phyloP scores from a whole-genome alignment of 1,140 invertebrate species.

The Caenorhabditis inopinata region DNA sequence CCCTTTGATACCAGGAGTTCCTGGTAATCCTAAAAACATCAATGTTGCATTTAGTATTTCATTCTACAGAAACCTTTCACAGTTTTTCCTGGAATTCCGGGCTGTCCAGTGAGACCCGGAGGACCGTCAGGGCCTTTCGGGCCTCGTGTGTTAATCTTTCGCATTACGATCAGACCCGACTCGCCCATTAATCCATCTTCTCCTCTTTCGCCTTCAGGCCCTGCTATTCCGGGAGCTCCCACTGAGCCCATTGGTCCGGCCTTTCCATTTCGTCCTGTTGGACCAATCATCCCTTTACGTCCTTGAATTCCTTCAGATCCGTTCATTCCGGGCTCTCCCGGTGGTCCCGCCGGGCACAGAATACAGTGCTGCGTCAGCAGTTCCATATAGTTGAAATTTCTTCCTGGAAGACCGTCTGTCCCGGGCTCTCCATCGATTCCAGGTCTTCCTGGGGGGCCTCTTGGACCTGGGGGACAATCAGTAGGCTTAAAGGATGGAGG shows the following conservation, averaged over 20 bases:
- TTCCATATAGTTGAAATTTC: conserved; percentile 14
- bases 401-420: not conserved
- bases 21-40: not conserved
- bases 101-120: not conserved
- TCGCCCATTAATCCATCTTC: not conserved
- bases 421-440: not conserved
- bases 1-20: not conserved
- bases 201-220: not conserved
- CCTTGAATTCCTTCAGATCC: conserved; percentile 3
- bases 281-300: not conserved
- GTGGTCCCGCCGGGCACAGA: not conserved
- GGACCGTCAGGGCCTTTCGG: not conserved
- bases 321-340: not conserved
- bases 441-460: not conserved
- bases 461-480: not conserved
- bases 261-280: not conserved
- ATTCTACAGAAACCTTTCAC: not conserved
- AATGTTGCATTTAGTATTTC: not conserved
- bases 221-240: not conserved
- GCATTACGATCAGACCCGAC: not conserved
- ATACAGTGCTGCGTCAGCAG: not conserved
- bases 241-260: not conserved
- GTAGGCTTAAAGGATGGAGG: not conserved
- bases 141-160: not conserved
- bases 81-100: not conserved